Base-by-base conservation (phyloP, 1,140 invertebrate species). In the Limonius californicus region DNA sequence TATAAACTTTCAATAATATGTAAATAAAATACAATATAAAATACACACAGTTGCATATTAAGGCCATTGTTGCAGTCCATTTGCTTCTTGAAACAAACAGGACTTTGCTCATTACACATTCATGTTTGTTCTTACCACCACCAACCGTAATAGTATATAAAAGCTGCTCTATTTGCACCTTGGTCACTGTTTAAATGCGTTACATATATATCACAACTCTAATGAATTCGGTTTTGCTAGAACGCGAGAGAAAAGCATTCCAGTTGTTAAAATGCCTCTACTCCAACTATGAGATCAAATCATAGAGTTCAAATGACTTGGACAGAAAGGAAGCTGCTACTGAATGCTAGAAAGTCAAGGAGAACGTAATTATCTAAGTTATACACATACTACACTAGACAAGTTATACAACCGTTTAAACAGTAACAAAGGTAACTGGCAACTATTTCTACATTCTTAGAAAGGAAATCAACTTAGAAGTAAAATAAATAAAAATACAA, bases 141-240 rank as follows among this genome's bases (percentile, higher is more conserved):
- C 69, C 68, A 69, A 45, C 20, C 58, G 61, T 68, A 68, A 54
- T 57, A 61, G 42, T 66, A 58, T 69, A 65, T 62, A 71, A 69
- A 72, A 70, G 64, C 66, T 69, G 68, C 65, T 19, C 20, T 45
- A 50, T 50, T 50, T 19, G n/a, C 19, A 50, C 45, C 45, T 50
- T 19, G 4, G 19, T 50, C 14, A 50, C 45, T 50, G 45, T 21
- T 50, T 50, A 50, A 19, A 19, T 50, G 35, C 11, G 11, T 9
- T 50, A 18, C 7, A 19, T 50, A 50, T 16, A 9, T 50, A 50
- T 50, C 45, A 50, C 45, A 50, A 27, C 23, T 27, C 23, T 27
- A 27, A 27, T 27, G 3, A 27, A 27, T 27, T 27, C 23, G 23
- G 23, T 9, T 4, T 27, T 27, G 23, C 9, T 27, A 27, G 9